phyloP scores from a whole-genome alignment of 1,140 invertebrate genomes.

The Eupeodes corollae region DNA sequence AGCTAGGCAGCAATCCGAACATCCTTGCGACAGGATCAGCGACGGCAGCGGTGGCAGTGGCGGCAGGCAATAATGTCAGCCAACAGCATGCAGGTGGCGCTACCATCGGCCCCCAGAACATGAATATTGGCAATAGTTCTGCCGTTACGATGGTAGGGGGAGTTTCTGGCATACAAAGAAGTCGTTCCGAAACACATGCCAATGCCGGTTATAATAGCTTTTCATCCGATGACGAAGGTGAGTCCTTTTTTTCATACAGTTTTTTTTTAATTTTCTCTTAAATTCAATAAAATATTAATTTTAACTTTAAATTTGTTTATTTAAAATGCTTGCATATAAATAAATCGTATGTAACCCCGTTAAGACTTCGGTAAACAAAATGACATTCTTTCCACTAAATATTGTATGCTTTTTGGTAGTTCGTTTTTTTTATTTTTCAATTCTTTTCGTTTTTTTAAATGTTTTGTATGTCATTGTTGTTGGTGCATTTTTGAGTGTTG shows the following conservation, averaged over 20 bases:
- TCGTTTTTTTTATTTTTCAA: conserved; percentile 9
- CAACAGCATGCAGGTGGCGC: conserved; percentile 14
- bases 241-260: conserved; percentile 8
- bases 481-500: too few species aligned
- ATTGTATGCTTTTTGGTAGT: neutral
- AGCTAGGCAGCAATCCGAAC: conserved; percentile 33
- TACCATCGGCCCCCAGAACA: too few species aligned
- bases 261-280: conserved; percentile 1
- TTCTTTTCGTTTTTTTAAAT: conserved; percentile 1
- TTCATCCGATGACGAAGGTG: conserved; percentile 81
- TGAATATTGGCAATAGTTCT: too few species aligned
- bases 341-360: neutral
- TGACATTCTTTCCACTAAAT: too few species aligned
- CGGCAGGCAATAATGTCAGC: conserved; percentile 2
- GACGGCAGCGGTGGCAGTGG: conserved; percentile 17
- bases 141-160: conserved; percentile 12
- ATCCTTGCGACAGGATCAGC: conserved; percentile 37
- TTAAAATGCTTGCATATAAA: conserved; percentile 6
- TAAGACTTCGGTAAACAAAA: too few species aligned
- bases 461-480: conserved; percentile 5
- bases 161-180: conserved; percentile 32
- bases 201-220: conserved; percentile 65
- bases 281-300: conserved; percentile 3
- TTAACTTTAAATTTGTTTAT: conserved; percentile 6
- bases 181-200: conserved; percentile 35